Evolutionary conservation across 2,113 vertebrate species (phyloP).

Genomic region (Sinosuthora webbiana): DNA sequence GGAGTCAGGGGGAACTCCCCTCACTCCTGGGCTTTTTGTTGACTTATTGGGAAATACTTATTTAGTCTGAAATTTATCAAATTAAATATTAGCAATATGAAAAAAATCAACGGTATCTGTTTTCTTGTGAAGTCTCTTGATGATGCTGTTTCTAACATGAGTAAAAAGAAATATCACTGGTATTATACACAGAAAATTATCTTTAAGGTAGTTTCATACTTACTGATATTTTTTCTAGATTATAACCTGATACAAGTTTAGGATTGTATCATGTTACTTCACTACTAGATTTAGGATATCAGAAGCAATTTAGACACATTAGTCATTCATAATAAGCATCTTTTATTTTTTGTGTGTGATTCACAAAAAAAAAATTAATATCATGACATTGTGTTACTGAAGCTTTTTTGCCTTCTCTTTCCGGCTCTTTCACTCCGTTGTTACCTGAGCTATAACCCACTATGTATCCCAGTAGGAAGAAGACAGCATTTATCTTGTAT

Average conservation of each 20-base stretch:
- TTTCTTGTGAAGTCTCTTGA: neutral
- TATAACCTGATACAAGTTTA: fast-evolving
- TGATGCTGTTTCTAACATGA: neutral
- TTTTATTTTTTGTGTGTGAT: neutral
- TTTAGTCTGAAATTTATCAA: neutral
- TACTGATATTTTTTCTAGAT: neutral
- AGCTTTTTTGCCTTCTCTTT: neutral
- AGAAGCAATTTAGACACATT: neutral
- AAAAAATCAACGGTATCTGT: neutral
- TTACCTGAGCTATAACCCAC: neutral
- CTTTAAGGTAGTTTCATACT: neutral
- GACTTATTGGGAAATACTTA: slow-evolving; percentile 33
- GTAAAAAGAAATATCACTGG: neutral
- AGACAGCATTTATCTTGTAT: neutral
- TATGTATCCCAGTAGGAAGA: neutral
- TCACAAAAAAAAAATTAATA: neutral
- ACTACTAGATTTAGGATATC: neutral
- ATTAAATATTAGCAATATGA: neutral
- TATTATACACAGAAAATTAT: neutral
- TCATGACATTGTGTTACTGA: neutral
- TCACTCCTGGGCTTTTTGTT: slow-evolving; percentile 51
- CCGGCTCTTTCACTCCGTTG: neutral
- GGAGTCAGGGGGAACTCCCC: slow-evolving; percentile 29
- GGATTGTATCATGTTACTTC: neutral
- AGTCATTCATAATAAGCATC: neutral